These are phyloP conservation scores for Anagyrus pseudococci DNA, from an alignment of 2,888 invertebrate species.

Conservation along the genomic window DNA sequence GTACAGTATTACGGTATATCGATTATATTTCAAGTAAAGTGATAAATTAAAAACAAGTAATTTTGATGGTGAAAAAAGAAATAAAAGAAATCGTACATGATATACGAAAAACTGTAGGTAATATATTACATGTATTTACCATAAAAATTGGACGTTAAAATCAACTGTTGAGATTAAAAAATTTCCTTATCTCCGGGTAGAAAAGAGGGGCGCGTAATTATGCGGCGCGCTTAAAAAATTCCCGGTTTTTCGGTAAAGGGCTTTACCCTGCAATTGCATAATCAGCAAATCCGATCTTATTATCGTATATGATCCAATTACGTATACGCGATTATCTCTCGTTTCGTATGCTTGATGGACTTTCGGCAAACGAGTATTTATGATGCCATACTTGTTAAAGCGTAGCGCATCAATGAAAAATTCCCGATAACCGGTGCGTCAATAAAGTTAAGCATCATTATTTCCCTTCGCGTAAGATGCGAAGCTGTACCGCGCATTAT, in stretches of 20 bases:
- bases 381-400: slow-evolving; percentile 1
- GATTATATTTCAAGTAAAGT: no score
- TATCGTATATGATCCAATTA: slow-evolving; percentile 19
- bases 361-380: slow-evolving; percentile 8
- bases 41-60: no score
- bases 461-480: no score
- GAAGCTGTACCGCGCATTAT: no score
- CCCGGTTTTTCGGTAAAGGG: slow-evolving; percentile 4
- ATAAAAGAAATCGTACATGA: no score
- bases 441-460: no score
- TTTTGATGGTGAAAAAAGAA: no score
- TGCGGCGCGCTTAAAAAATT: slow-evolving; percentile 8
- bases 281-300: slow-evolving; percentile 19
- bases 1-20: no score
- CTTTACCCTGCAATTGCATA: slow-evolving; percentile 18
- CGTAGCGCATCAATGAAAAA: neutral
- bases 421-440: no score
- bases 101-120: no score
- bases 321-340: slow-evolving; percentile 8
- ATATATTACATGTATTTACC: slow-evolving; percentile 7
- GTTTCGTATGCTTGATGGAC: slow-evolving; percentile 1
- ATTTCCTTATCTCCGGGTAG: neutral
- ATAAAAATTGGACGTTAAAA: slow-evolving; percentile 20
- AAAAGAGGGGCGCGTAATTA: neutral
- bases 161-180: slow-evolving; percentile 10